Percentiles rank a stretch among this genome's conserved stretches.
phyloP scores from a whole-genome alignment of 2,113 vertebrate genomes.

The Bos javanicus region DNA sequence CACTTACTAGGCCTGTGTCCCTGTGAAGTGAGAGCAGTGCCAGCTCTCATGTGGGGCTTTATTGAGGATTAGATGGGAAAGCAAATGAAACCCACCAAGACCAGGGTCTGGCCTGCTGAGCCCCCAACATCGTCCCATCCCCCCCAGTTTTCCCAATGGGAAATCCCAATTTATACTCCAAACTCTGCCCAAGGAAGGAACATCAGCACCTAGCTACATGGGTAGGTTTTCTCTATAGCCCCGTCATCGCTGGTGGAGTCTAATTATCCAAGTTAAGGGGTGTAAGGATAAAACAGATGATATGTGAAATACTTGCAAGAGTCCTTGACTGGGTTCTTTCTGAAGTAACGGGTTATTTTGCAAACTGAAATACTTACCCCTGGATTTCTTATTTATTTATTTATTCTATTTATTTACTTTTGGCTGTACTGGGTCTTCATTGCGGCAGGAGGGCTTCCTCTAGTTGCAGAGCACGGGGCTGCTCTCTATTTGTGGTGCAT shows the following conservation, averaged over 20 bases:
- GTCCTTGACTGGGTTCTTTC: background rate
- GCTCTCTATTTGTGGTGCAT: background rate
- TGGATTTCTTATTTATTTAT: background rate
- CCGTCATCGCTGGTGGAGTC: fast-evolving
- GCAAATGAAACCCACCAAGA: background rate
- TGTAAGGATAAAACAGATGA: too few relatives aligned
- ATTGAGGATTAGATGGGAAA: background rate
- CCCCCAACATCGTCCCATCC: background rate
- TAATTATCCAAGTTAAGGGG: background rate
- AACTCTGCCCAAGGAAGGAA: background rate
- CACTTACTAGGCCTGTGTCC: background rate
- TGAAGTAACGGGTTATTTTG: background rate
- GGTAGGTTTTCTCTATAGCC: background rate
- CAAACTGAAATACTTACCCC: background rate
- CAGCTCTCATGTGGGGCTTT: background rate
- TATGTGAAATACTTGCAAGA: background rate
- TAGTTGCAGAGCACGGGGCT: background rate
- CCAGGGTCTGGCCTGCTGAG: background rate
- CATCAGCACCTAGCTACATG: background rate
- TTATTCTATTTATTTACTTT: background rate
- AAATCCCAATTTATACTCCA: background rate
- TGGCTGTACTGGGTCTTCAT: background rate
- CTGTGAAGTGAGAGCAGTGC: background rate
- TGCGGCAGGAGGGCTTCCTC: background rate
- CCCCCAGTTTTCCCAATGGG: background rate